Evolutionary conservation across 1,140 invertebrate species (phyloP), one percentile per base, ranked within the genome.

Genomic region (Scaptomyza hsui): DNA sequence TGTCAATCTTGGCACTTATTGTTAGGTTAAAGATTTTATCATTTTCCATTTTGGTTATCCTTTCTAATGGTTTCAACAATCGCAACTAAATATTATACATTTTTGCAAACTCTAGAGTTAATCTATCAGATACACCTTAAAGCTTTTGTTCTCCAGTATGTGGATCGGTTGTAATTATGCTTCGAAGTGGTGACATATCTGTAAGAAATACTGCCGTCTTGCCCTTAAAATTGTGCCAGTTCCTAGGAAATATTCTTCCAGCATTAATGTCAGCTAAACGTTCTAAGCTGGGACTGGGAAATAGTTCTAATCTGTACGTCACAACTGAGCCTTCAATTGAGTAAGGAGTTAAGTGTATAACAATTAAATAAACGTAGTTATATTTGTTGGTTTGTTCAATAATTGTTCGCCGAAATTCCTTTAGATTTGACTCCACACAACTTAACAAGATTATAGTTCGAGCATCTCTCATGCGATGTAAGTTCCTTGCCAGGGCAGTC

Each of bases 401-500:
- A 9, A 68, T 61, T 9, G 19, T 4, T 5, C 16, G 7, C 7
- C 51, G 21, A 0, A 60, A 4, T 12, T 21, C 0, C 1, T n/a
- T 10, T 9, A 29, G 2, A 26, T 6, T 16, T 0, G 5, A 3
- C 2, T 49, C 32, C 2, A 15, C 7, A 32, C 24, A 37, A 1
- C 42, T 24, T 18, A 67, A 2, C 37, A 56, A 42, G 4, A 67
- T 16, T 0, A 59, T 41, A 37, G 59, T 55, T 3, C 63, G 51
- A 1, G 32, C 1, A 0, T 55, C 29, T 3, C 60, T 29, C 39
- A 59, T 62, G 4, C 21, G 15, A 15, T 81, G 1, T 2, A 59
- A 16, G 9, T 45, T 4, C 0, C 6, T 6, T 2, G 63, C 45
- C 41, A 76, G 6, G 1, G 21, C 13, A 0, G 35, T 10, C 0